phyloP scores from a whole-genome alignment of 2,888 invertebrate species.

The Cyclophora punctaria region DNA sequence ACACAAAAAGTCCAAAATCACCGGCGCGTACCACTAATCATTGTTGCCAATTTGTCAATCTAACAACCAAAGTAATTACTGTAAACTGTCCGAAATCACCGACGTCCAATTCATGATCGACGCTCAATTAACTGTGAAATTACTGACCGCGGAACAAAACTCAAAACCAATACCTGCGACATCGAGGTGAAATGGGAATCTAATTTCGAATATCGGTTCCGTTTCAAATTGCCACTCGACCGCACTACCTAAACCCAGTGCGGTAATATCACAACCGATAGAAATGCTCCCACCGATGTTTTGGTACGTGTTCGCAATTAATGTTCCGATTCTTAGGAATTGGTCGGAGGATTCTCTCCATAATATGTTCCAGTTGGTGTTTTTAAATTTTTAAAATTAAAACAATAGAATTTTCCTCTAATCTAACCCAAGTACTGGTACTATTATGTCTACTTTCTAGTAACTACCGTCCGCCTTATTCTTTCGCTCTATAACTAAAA shows the following conservation, averaged over 20 bases:
- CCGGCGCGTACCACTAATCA: not conserved
- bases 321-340: too few relatives aligned
- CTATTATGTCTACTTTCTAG: too few relatives aligned
- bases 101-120: slow-evolving; percentile 26
- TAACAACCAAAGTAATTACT: slow-evolving; percentile 9
- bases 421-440: too few relatives aligned
- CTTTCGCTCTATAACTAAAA: too few relatives aligned
- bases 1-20: not conserved
- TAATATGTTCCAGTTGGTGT: too few relatives aligned
- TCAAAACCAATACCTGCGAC: slow-evolving; percentile 23
- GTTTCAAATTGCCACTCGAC: slow-evolving; percentile 25
- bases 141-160: slow-evolving; percentile 36
- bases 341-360: too few relatives aligned
- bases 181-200: slow-evolving; percentile 18
- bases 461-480: too few relatives aligned
- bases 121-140: slow-evolving; percentile 48
- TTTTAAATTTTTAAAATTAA: too few relatives aligned
- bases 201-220: slow-evolving; percentile 34
- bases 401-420: too few relatives aligned
- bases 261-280: slow-evolving; percentile 13
- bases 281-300: too few relatives aligned
- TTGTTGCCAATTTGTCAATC: slow-evolving; percentile 12
- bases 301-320: too few relatives aligned
- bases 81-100: slow-evolving; percentile 18
- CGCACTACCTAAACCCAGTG: slow-evolving; percentile 17